phyloP scores from a whole-genome alignment of 1,140 invertebrate species.

The Nasonia vitripennis region DNA sequence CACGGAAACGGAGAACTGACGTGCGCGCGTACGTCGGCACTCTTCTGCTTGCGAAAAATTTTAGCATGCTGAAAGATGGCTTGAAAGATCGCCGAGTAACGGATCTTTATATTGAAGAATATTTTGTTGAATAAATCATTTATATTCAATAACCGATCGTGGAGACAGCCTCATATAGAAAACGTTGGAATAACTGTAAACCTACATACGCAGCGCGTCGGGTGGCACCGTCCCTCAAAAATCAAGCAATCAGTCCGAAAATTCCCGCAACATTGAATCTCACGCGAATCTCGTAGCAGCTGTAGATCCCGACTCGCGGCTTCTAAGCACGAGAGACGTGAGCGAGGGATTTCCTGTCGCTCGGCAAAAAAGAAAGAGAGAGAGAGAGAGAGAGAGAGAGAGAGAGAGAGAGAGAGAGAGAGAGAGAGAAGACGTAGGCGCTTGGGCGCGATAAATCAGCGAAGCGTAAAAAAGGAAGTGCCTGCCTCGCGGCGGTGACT shows the following conservation, averaged over 20 bases:
- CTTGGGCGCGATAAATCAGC: constrained; percentile 36
- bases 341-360: constrained; percentile 11
- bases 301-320: too few species aligned
- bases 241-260: not conserved
- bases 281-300: not conserved
- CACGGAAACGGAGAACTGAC: not conserved
- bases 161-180: too few species aligned
- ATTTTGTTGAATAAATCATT: too few species aligned
- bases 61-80: not conserved
- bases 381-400: not conserved
- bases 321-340: not conserved
- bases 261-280: not conserved
- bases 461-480: constrained; percentile 45
- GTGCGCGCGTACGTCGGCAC: not conserved
- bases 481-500: constrained; percentile 9
- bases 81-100: too few species aligned
- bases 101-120: too few species aligned
- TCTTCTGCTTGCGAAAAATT: constrained; percentile 17
- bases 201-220: not conserved
- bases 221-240: too few species aligned
- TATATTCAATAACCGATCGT: too few species aligned
- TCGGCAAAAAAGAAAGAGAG: not conserved
- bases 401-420: not conserved
- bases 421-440: not conserved
- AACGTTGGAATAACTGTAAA: too few species aligned